phyloP scores from a whole-genome alignment of 1,140 invertebrate species.

The Ceratoteleas bidentatus region DNA sequence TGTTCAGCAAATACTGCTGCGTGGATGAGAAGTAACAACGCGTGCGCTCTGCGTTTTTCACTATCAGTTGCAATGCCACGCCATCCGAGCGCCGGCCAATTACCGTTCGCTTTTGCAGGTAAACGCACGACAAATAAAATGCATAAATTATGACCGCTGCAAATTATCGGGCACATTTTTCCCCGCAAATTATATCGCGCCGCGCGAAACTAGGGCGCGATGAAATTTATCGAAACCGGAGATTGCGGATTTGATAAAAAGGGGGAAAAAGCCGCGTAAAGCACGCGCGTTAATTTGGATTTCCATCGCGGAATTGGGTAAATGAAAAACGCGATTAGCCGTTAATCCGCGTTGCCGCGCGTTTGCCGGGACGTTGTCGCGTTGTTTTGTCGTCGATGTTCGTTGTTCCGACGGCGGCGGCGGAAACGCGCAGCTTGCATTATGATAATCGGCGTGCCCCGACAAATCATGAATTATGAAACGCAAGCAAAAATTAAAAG shows the following conservation, averaged over 20 bases:
- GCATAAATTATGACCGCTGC: not conserved
- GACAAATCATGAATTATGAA: not conserved
- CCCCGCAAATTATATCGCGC: not conserved
- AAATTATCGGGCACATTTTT: constrained; percentile 1
- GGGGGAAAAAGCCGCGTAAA: not conserved
- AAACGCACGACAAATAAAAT: not conserved
- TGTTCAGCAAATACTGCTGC: no score
- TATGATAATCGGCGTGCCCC: not conserved
- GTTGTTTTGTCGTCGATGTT: no score
- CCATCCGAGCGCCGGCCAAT: no score
- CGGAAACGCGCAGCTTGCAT: not conserved
- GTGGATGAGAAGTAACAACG: no score
- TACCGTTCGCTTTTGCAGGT: not conserved
- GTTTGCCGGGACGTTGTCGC: no score
- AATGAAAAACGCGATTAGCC: not conserved
- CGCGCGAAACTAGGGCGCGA: not conserved
- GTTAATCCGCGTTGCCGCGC: no score
- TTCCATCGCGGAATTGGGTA: not conserved
- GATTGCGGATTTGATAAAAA: not conserved
- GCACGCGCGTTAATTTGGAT: not conserved
- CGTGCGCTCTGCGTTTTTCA: no score
- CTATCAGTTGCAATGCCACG: no score
- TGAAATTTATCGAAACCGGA: not conserved
- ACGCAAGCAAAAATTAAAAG: not conserved
- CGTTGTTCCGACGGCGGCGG: not conserved